Percentiles rank a stretch among this genome's conserved stretches.
These are phyloP conservation scores for Stenotaenia linearis DNA, from an alignment of 2,888 invertebrate genomes.

Conservation along the genomic window DNA sequence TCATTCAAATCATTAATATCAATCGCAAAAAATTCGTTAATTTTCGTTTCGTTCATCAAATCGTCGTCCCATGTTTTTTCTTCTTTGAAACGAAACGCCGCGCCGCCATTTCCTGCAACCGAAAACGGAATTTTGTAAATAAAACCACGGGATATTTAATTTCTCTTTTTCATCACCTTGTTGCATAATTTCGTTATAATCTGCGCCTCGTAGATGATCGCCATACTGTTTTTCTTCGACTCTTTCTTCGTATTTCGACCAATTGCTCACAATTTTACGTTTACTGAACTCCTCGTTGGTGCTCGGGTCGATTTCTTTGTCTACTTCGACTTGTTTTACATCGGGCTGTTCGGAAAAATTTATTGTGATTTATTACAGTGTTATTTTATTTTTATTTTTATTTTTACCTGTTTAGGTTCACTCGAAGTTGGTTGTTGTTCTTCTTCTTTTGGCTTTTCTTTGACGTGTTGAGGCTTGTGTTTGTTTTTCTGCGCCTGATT, in stretches of 20 bases:
- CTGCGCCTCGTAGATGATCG: neutral
- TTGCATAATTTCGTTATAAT: neutral
- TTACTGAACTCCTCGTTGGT: neutral
- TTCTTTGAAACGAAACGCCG: neutral
- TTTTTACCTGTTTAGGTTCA: neutral
- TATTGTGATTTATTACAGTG: neutral
- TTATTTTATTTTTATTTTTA: neutral
- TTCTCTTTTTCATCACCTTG: neutral
- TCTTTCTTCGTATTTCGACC: neutral
- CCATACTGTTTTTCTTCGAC: neutral
- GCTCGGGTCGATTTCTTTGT: neutral
- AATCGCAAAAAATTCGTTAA: neutral
- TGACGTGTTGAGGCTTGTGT: neutral
- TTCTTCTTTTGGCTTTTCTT: neutral
- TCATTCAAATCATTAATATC: neutral
- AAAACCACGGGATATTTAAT: neutral
- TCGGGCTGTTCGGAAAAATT: neutral
- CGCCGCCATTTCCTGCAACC: neutral
- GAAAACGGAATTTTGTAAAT: too few species aligned
- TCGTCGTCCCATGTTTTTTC: neutral
- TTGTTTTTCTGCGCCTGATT: neutral
- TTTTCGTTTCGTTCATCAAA: neutral
- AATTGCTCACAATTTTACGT: constrained; percentile 24
- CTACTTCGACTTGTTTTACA: neutral
- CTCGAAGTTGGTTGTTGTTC: too few species aligned